phyloP scores from a whole-genome alignment of 2,113 vertebrate species.

The Emydura subglobosa region DNA sequence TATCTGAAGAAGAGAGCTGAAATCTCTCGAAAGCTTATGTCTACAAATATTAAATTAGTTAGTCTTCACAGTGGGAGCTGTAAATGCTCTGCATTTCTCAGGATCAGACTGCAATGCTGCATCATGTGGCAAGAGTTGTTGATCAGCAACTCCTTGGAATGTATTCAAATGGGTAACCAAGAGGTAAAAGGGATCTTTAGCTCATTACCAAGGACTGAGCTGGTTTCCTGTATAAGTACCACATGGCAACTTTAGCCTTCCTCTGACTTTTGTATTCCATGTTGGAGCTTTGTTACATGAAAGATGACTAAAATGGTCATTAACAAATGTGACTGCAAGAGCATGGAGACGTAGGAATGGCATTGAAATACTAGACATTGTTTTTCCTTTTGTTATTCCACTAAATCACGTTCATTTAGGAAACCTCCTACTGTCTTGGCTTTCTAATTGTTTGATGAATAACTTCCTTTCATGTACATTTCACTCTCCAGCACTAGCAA shows the following conservation, averaged over 20 bases:
- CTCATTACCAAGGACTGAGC: slow-evolving; percentile 39
- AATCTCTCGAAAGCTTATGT: too few relatives aligned
- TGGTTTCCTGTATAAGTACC: background rate
- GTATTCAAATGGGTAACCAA: slow-evolving; percentile 28
- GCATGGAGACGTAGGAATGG: slow-evolving; percentile 7
- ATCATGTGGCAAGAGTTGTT: background rate
- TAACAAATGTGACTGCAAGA: background rate
- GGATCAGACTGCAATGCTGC: background rate
- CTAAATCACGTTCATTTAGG: slow-evolving; percentile 43
- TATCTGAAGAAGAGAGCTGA: too few relatives aligned
- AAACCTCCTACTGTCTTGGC: slow-evolving; percentile 37
- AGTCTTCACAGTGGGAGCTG: too few relatives aligned
- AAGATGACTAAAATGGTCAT: background rate
- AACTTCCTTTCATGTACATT: slow-evolving; percentile 41
- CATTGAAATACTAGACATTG: slow-evolving; percentile 48
- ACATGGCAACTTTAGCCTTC: slow-evolving; percentile 2
- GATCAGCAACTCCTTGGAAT: background rate
- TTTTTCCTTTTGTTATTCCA: slow-evolving; percentile 12
- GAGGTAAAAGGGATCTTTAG: slow-evolving; percentile 54
- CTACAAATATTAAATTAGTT: too few relatives aligned
- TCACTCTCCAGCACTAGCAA: slow-evolving; percentile 6
- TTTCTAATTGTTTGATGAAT: slow-evolving; percentile 47
- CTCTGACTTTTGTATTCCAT: slow-evolving; percentile 4
- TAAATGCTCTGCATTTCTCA: background rate
- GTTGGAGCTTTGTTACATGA: background rate